Conservation (phyloP, 2,113 vertebrate genomes). For the Pyxicephalus adspersus region DNA sequence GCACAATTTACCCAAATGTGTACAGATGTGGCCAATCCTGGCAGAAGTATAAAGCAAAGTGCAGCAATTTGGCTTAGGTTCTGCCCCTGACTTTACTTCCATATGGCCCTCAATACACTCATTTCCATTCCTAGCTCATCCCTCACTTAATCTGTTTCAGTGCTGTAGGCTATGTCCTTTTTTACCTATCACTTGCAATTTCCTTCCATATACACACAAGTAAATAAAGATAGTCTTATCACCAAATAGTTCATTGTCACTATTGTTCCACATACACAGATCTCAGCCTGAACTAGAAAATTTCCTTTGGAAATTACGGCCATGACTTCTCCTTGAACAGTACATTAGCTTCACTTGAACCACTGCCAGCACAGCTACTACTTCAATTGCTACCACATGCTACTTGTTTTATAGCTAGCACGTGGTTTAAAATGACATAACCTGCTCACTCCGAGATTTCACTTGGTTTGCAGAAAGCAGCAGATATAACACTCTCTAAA, state of each 20-base stretch:
- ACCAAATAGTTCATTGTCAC: background rate
- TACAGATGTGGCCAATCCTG: too few relatives aligned
- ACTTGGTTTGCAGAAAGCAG: constrained; percentile 28
- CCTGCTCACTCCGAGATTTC: constrained; percentile 37
- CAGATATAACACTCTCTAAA: constrained; percentile 32
- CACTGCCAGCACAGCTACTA: constrained; percentile 49
- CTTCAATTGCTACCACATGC: constrained; percentile 55
- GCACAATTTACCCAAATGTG: too few relatives aligned
- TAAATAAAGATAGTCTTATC: background rate
- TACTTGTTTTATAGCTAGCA: constrained; percentile 52
- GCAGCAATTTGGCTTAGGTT: too few relatives aligned
- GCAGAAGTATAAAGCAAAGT: too few relatives aligned
- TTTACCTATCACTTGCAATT: background rate
- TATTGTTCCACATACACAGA: background rate
- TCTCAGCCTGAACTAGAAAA: constrained; percentile 30
- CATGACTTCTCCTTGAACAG: constrained; percentile 45
- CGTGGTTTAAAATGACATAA: constrained; percentile 53
- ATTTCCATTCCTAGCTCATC: too few relatives aligned
- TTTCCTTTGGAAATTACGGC: constrained; percentile 45
- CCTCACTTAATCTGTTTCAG: too few relatives aligned
- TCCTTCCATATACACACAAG: background rate
- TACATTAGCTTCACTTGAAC: constrained; percentile 46
- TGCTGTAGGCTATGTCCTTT: too few relatives aligned
- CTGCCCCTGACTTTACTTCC: too few relatives aligned
- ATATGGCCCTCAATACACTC: too few relatives aligned